Percentiles rank a stretch among this genome's conserved stretches.
Conservation (phyloP, 2,113 vertebrate genomes). For the Dicrurus megarhynchus region DNA sequence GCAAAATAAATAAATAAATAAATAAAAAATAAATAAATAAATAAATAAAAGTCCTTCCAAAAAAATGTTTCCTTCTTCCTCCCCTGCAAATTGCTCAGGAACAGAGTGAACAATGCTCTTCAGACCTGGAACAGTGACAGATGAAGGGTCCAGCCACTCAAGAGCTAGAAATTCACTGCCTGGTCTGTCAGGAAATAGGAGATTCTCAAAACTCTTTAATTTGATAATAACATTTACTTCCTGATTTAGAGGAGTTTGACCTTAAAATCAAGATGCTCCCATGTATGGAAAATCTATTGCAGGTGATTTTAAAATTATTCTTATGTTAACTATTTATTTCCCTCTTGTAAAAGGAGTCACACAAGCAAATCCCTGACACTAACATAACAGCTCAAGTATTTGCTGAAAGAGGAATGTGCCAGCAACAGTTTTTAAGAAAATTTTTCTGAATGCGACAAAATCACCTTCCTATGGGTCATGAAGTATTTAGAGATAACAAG, state of each 20-base stretch:
- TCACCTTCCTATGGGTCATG: not conserved
- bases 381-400: not conserved
- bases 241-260: slow-evolving; percentile 23
- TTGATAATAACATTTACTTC: slow-evolving; percentile 43
- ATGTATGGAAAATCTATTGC: slow-evolving; percentile 26
- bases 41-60: not conserved
- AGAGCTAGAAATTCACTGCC: not conserved
- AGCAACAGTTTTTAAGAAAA: not conserved
- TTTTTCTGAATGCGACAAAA: not conserved
- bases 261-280: slow-evolving; percentile 50
- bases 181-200: slow-evolving; percentile 37
- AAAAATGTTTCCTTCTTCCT: slow-evolving; percentile 44
- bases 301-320: slow-evolving; percentile 34
- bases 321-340: not conserved
- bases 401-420: not conserved
- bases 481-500: not conserved
- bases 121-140: slow-evolving; percentile 45
- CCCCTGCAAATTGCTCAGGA: slow-evolving; percentile 48
- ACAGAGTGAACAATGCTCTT: slow-evolving; percentile 50
- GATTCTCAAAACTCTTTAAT: slow-evolving; percentile 44
- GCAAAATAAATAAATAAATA: not conserved
- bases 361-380: not conserved
- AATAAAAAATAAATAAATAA: not conserved
- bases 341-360: not conserved
- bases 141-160: not conserved